Evolutionary conservation across 2,113 vertebrate genomes (phyloP).

Genomic region (Python bivittatus): DNA sequence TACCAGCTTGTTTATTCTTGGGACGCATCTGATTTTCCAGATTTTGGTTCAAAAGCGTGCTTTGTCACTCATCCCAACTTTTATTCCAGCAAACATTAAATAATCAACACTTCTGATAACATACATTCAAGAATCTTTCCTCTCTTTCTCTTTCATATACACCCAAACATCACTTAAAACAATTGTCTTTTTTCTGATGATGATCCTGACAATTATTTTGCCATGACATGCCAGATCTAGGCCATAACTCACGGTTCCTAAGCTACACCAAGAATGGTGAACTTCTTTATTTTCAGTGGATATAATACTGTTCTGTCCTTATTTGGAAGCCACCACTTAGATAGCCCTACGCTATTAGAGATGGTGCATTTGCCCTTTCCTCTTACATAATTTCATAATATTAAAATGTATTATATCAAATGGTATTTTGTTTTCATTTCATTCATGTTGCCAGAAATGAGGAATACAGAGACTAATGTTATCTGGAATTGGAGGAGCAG

Average conservation of each 20-base stretch:
- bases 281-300: background rate
- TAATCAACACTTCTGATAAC: background rate
- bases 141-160: background rate
- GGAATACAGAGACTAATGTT: background rate
- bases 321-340: background rate
- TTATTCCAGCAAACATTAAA: background rate
- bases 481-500: background rate
- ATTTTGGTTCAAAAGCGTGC: background rate
- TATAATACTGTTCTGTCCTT: background rate
- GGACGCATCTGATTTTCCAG: background rate
- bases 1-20: background rate
- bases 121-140: background rate
- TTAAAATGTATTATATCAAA: background rate
- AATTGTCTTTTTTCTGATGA: background rate
- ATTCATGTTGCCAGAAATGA: background rate
- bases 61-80: background rate
- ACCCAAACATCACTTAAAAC: background rate
- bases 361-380: background rate
- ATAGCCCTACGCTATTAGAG: background rate
- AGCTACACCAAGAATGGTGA: background rate
- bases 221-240: background rate
- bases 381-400: background rate
- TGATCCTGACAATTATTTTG: background rate
- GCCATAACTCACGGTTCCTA: background rate
- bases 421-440: background rate